Evolutionary conservation across 2,797 vertebrate genomes (phyloP).

Genomic region (Salmo trutta): DNA sequence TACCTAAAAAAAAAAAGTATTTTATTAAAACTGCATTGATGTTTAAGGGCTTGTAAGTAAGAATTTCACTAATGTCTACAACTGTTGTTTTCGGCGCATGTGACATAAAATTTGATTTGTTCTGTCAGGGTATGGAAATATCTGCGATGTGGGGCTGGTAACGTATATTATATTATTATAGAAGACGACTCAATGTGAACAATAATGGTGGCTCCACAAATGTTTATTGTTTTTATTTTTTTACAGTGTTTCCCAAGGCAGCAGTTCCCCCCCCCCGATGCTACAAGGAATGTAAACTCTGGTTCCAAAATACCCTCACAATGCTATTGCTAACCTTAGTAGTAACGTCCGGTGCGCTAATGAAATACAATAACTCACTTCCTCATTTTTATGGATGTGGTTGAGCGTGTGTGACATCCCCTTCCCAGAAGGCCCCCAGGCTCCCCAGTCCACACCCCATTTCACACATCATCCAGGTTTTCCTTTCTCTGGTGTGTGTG

Average conservation of each 20-base stretch:
- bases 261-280: conserved; percentile 52
- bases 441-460: background rate
- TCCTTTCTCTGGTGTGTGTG: background rate
- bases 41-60: no score
- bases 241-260: conserved; percentile 24
- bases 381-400: conserved; percentile 21
- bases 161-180: background rate
- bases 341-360: conserved; percentile 56
- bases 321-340: conserved; percentile 1
- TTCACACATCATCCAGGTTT: background rate
- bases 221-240: background rate
- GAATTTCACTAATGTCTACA: no score
- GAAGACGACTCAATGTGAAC: background rate
- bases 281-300: conserved; percentile 18
- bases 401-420: background rate
- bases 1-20: no score
- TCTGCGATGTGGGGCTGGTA: background rate
- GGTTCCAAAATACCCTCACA: no score
- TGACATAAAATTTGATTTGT: no score
- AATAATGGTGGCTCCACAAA: conserved; percentile 6
- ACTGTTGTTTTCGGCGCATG: no score
- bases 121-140: no score
- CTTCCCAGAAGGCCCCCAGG: conserved; percentile 2
- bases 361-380: conserved; percentile 64
- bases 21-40: no score